Conservation (phyloP, 2,113 vertebrate genomes). For the Carassius carassius region DNA sequence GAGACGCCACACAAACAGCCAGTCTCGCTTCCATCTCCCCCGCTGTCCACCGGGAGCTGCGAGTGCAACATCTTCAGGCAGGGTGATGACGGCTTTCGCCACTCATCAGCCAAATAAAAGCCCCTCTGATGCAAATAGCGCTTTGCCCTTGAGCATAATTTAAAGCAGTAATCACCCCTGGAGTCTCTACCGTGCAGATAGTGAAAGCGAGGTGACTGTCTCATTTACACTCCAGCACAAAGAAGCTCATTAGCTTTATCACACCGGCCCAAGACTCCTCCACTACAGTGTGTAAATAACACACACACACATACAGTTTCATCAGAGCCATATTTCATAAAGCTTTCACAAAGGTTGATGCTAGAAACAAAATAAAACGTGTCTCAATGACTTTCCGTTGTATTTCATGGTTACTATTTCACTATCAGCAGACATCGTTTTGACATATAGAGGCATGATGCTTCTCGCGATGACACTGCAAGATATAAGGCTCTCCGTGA, state of each 20-base stretch:
- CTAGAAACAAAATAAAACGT: not conserved
- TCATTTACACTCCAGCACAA: constrained; percentile 98
- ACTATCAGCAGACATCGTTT: constrained; percentile 81
- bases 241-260: constrained; percentile 98
- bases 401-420: constrained; percentile 77
- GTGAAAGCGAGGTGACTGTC: constrained; percentile 85
- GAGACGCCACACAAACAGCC: constrained; percentile 78
- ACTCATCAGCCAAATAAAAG: constrained; percentile 60
- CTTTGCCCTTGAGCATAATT: constrained; percentile 99
- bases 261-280: constrained; percentile 84
- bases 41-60: constrained; percentile 49
- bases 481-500: constrained; percentile 94
- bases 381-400: constrained; percentile 9
- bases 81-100: constrained; percentile 53
- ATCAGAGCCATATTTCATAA: constrained; percentile 27
- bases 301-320: constrained; percentile 62
- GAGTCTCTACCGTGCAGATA: constrained; percentile 89
- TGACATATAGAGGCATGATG: constrained; percentile 97
- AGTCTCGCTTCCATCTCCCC: constrained; percentile 86
- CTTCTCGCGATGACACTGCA: constrained; percentile 92
- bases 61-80: constrained; percentile 52
- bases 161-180: constrained; percentile 99
- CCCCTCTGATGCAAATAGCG: constrained; percentile 96
- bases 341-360: not conserved
- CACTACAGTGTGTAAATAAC: constrained; percentile 85